A percentile compares a stretch with the other conserved stretches of the same genome.
Conservation (phyloP, 2,113 vertebrate species). For the Arvicanthis niloticus region DNA sequence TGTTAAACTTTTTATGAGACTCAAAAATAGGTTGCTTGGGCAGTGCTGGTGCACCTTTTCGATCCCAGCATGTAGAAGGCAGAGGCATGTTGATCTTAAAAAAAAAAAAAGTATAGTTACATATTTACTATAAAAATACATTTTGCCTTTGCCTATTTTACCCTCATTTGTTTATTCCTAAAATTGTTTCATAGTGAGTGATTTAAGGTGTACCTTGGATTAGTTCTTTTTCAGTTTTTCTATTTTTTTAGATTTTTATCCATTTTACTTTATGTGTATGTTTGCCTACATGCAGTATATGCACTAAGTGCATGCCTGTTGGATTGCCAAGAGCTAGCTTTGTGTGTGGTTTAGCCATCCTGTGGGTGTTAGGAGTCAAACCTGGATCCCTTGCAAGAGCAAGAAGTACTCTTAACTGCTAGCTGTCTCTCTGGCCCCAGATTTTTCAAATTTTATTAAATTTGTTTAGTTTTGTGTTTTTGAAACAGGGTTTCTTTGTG, state of each 20-base stretch:
- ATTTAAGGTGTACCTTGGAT: not conserved
- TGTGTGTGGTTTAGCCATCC: not conserved
- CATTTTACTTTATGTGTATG: not conserved
- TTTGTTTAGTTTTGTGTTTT: not conserved
- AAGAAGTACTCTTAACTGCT: not conserved
- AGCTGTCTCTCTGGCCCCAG: not conserved
- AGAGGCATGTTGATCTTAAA: not conserved
- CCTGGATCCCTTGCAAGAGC: not conserved
- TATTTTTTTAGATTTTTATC: not conserved
- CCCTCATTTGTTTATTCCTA: not conserved
- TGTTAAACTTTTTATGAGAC: constrained; percentile 33
- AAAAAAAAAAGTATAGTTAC: not conserved
- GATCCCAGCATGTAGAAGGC: not conserved
- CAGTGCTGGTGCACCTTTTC: not conserved
- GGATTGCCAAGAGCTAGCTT: not conserved
- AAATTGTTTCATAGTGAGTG: constrained; percentile 26
- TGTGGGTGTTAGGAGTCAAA: not conserved
- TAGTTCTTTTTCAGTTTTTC: constrained; percentile 12
- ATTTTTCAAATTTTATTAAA: not conserved
- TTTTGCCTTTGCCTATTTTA: constrained; percentile 25
- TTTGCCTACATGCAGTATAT: not conserved
- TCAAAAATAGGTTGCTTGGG: not conserved
- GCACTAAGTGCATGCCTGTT: not conserved
- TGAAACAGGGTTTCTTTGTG: not conserved
- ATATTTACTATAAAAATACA: constrained; percentile 13